Base-by-base conservation (phyloP, 2,888 invertebrate genomes). In the Stenchaetothrips biformis region DNA sequence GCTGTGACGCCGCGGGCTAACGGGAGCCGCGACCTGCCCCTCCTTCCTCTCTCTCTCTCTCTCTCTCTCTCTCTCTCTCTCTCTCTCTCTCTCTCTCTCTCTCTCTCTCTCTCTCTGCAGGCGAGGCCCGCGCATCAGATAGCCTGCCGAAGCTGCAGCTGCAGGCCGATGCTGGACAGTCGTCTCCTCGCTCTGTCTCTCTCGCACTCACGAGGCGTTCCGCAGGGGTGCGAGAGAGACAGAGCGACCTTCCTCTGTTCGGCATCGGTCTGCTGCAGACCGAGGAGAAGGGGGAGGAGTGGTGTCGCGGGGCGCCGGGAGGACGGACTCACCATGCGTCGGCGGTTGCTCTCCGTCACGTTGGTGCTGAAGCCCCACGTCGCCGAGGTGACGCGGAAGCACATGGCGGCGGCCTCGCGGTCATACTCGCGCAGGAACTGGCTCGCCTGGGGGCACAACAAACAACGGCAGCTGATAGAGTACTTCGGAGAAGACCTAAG, bases 281-380 rank as follows among this genome's bases (percentile, higher is more conserved):
- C 37, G 37, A 37, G 37, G 37, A 37, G 37, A 37, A 37, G 37
- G 37, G 4, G 37, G 47, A 79, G 2, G 79, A 48, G 47, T 4
- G 2, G 13, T 37, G 47, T 9, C 78, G 37, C 18, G 7, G 11
- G n/a, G n/a, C 9, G 59, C 1, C 49, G 47, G 21, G 37, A 13
- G 27, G 25, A 13, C 13, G 47, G 74, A 82, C 82, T 85, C 83
- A 88, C 89, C 93, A 94, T 93, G 80, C 91, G 88, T 1, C 92
- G 88, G 4, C 91, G 90, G 86, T 93, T 94, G 82, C 87, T 86
- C 80, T 93, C 93, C 0, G 93, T 93, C 82, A 93, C 91, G 86
- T 94, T 94, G 8, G 93, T 94, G 9, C 92, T 92, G 85, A 92
- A 94, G 81, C 90, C 90, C 94, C 94, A 94, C 85, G 93, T 92